These are phyloP conservation scores for Hyles vespertilio DNA, from an alignment of 1,140 invertebrate species.

Conservation along the genomic window DNA sequence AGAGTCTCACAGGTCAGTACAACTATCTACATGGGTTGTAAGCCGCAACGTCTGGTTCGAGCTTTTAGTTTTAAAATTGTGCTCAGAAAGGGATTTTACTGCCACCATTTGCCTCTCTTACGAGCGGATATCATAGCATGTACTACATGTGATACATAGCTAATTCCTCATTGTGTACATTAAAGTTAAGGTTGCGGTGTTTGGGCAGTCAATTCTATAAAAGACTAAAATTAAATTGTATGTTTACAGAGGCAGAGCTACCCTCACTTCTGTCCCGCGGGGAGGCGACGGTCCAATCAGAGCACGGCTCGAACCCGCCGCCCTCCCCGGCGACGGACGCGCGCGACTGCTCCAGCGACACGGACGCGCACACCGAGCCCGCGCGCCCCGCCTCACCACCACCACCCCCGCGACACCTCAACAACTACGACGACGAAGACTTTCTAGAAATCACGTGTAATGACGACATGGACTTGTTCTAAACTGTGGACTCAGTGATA, in stretches of 20 bases:
- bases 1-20: constrained; percentile 76
- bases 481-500: constrained; percentile 14
- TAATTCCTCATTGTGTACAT: no score
- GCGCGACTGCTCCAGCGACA: constrained; percentile 82
- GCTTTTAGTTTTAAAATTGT: no score
- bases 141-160: no score
- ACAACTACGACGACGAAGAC: constrained; percentile 80
- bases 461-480: constrained; percentile 85
- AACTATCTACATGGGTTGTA: no score
- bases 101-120: no score
- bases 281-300: constrained; percentile 50
- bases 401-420: constrained; percentile 31
- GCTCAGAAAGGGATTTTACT: no score
- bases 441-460: constrained; percentile 82
- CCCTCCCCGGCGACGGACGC: constrained; percentile 86
- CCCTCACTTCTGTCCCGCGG: constrained; percentile 59
- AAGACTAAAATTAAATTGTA: background rate
- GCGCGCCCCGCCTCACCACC: constrained; percentile 11
- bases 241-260: constrained; percentile 55
- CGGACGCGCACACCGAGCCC: constrained; percentile 61
- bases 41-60: no score
- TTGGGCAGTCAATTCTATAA: background rate
- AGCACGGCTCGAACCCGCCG: constrained; percentile 82
- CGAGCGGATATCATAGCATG: no score
- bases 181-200: no score